These are phyloP conservation scores for Uropsilus gracilis DNA, from an alignment of 2,113 vertebrate genomes.

Conservation along the genomic window DNA sequence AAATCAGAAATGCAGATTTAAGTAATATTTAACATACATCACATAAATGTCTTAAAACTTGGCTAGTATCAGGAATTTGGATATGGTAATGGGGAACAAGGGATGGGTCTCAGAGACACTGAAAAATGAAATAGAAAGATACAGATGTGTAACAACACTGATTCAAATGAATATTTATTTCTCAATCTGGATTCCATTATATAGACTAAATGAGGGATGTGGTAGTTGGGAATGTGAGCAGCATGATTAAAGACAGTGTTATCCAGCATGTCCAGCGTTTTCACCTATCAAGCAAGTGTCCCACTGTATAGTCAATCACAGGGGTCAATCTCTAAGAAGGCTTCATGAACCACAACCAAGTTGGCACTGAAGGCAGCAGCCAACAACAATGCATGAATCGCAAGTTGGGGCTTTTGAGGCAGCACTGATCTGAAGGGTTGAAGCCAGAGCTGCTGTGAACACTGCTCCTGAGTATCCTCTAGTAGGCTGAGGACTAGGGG, in stretches of 20 bases:
- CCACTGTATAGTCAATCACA: conserved; percentile 47
- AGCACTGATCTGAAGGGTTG: conserved; percentile 43
- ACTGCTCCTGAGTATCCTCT: conserved; percentile 22
- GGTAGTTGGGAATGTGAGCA: neutral
- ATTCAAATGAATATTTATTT: conserved; percentile 55
- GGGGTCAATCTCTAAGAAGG: conserved; percentile 16
- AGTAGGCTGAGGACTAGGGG: conserved; percentile 37
- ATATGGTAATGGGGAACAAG: conserved; percentile 41
- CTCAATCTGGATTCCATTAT: neutral
- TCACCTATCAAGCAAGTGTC: conserved; percentile 41
- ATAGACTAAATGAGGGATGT: conserved; percentile 5
- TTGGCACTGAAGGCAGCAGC: conserved; percentile 49
- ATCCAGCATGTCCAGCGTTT: conserved; percentile 26
- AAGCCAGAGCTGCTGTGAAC: conserved; percentile 54
- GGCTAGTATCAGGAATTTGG: conserved; percentile 17
- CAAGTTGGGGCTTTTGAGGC: conserved; percentile 28
- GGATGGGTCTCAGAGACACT: neutral
- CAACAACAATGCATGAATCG: conserved; percentile 34
- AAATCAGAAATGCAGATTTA: conserved; percentile 34
- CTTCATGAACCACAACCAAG: neutral
- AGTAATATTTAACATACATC: conserved; percentile 38
- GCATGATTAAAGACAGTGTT: conserved; percentile 32
- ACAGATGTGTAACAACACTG: conserved; percentile 47
- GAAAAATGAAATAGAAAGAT: conserved; percentile 40
- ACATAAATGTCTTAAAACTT: conserved; percentile 39